Evolutionary conservation across 2,797 vertebrate genomes (phyloP).

Genomic region (Gastrophryne carolinensis): DNA sequence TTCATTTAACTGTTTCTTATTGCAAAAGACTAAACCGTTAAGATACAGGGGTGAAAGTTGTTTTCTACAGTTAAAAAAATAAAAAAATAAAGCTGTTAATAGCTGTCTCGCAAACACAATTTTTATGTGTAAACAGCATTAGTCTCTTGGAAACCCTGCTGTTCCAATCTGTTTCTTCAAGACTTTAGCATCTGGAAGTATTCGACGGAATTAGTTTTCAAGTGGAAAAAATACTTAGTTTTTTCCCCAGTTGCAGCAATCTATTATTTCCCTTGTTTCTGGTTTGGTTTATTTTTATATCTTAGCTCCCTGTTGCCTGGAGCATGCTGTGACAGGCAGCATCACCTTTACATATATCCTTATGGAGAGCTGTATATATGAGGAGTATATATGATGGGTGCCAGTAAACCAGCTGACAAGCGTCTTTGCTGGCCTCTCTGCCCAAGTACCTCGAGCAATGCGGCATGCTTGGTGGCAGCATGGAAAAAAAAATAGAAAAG

Average conservation of each 20-base stretch:
- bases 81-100: constrained; percentile 30
- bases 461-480: no score
- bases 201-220: constrained; percentile 41
- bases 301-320: not conserved
- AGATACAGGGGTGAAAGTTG: not conserved
- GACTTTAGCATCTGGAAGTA: constrained; percentile 48
- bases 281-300: not conserved
- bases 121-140: constrained; percentile 49
- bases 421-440: no score
- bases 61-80: not conserved
- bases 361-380: not conserved
- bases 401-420: not conserved
- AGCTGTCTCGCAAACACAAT: constrained; percentile 29
- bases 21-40: not conserved
- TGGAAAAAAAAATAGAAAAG: no score
- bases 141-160: constrained; percentile 48
- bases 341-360: no score
- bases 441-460: no score
- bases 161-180: constrained; percentile 48
- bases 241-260: constrained; percentile 14
- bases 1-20: not conserved
- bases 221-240: constrained; percentile 6
- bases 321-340: not conserved
- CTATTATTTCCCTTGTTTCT: constrained; percentile 14
- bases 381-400: not conserved